Conservation (phyloP, 1,140 invertebrate species). For the Sesamia nonagrioides region DNA sequence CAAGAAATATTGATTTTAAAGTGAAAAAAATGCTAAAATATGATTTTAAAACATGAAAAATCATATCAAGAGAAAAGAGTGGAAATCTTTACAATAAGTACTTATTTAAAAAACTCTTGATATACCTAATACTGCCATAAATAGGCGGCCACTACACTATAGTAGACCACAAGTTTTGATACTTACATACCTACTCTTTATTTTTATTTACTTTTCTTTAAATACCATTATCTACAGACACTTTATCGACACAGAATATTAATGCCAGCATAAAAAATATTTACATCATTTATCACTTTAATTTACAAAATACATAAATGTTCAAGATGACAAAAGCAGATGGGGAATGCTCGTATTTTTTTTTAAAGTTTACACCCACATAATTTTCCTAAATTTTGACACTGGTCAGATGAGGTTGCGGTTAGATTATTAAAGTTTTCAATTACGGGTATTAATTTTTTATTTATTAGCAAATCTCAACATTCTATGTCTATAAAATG, state of each 20-base stretch:
- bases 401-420: no score
- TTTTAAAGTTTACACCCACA: no score
- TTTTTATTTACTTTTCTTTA: not conserved
- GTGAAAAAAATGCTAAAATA: not conserved
- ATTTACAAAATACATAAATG: no score
- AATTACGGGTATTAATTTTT: no score
- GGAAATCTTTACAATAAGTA: not conserved
- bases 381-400: no score
- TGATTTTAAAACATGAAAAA: not conserved
- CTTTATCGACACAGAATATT: not conserved
- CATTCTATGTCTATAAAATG: not conserved
- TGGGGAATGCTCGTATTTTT: no score
- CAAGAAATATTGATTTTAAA: not conserved
- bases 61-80: conserved; percentile 1
- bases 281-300: no score
- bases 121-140: not conserved
- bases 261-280: not conserved
- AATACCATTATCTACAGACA: not conserved
- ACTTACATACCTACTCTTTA: not conserved
- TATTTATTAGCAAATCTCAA: not conserved
- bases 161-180: not conserved
- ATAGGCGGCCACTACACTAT: not conserved
- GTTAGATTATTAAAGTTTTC: no score
- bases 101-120: not conserved
- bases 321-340: no score